Conservation (phyloP, 2,797 vertebrate species). For the Urosaurus nigricauda region DNA sequence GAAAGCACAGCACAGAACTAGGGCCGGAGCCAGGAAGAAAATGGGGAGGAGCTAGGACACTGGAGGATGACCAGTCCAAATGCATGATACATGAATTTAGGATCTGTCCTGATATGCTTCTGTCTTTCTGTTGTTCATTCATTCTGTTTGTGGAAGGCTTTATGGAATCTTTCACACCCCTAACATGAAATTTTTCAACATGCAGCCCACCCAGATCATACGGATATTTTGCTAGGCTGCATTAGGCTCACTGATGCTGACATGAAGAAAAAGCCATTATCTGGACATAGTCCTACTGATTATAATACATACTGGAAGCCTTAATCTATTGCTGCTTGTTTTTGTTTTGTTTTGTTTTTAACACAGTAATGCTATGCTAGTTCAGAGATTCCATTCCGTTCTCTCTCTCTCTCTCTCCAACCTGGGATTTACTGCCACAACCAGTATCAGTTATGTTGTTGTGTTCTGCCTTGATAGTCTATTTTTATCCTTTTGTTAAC, state of each 20-base stretch:
- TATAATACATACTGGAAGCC: background rate
- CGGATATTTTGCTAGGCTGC: background rate
- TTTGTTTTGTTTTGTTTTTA: background rate
- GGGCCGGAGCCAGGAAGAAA: too few species aligned
- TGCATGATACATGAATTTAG: background rate
- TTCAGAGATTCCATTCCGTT: background rate
- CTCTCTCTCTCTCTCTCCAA: background rate
- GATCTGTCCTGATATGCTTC: background rate
- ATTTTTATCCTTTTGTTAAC: background rate
- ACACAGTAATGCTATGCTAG: background rate
- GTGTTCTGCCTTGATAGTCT: background rate
- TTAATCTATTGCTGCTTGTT: background rate
- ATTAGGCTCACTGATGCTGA: background rate
- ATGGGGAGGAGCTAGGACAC: too few species aligned
- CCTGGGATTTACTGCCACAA: background rate
- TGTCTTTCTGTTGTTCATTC: background rate
- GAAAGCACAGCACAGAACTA: too few species aligned
- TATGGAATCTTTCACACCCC: background rate
- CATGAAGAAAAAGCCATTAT: too few species aligned
- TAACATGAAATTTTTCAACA: background rate
- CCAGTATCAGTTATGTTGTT: background rate
- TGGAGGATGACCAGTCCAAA: too few species aligned
- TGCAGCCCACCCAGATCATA: background rate
- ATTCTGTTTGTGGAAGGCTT: background rate
- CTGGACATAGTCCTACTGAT: background rate